Evolutionary conservation across 2,113 vertebrate species (phyloP).

Genomic region (Neodon shergylaensis): DNA sequence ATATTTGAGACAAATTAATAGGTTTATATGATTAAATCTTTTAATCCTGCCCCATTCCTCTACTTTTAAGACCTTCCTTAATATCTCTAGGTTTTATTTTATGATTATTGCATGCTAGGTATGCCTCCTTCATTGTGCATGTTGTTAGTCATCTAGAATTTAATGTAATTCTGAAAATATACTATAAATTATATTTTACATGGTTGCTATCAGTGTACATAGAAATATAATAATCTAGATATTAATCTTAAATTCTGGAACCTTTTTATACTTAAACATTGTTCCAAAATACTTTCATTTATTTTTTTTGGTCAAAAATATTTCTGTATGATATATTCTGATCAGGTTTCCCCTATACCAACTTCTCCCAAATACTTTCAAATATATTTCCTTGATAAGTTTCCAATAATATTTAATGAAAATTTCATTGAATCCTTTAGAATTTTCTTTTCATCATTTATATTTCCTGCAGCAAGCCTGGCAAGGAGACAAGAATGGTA

Average conservation of each 20-base stretch:
- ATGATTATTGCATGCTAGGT: not conserved
- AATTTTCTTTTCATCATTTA: not conserved
- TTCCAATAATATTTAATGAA: not conserved
- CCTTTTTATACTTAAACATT: not conserved
- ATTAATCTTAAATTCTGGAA: not conserved
- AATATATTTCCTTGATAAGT: not conserved
- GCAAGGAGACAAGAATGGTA: too few relatives aligned
- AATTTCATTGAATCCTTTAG: not conserved
- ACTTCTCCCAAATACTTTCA: not conserved
- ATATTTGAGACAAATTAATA: slow-evolving; percentile 14
- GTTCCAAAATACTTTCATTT: not conserved
- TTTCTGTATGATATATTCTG: not conserved
- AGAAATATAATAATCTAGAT: not conserved
- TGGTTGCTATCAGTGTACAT: not conserved
- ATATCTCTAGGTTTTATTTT: not conserved
- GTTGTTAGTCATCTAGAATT: not conserved
- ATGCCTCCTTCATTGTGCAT: not conserved
- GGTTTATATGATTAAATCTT: not conserved
- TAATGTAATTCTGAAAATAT: not conserved
- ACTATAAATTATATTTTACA: not conserved
- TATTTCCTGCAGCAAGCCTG: not conserved
- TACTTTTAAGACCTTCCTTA: not conserved
- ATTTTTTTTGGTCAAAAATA: not conserved
- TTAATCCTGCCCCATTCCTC: not conserved
- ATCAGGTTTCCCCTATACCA: not conserved